Evolutionary conservation across 2,797 vertebrate genomes (phyloP).

Genomic region (Helicolenus hilgendorfi): DNA sequence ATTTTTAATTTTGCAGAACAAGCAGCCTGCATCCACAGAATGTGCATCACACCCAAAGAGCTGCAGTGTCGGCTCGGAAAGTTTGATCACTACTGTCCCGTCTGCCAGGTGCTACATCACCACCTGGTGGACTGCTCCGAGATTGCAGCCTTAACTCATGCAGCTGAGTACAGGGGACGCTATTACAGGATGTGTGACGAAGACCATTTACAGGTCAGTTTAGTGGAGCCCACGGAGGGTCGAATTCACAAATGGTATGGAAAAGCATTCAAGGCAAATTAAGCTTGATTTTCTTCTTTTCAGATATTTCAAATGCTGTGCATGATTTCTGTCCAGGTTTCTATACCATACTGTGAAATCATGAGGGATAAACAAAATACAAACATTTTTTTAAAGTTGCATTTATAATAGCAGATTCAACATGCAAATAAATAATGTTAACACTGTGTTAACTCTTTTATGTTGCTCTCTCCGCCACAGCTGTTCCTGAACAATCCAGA

Average conservation of each 20-base stretch:
- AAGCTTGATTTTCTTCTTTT: not conserved
- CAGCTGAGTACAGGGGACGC: slow-evolving; percentile 91
- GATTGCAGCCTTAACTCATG: slow-evolving; percentile 86
- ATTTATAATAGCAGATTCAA: not conserved
- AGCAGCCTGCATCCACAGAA: slow-evolving; percentile 92
- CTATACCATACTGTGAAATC: not conserved
- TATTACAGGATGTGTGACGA: slow-evolving; percentile 95
- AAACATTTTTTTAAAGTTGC: not conserved
- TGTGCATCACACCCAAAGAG: slow-evolving; percentile 94
- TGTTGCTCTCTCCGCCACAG: slow-evolving; percentile 77
- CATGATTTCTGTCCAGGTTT: no score
- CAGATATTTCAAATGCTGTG: not conserved
- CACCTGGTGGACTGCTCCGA: slow-evolving; percentile 93
- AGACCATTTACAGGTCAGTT: slow-evolving; percentile 91
- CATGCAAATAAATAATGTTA: not conserved
- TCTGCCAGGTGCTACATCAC: slow-evolving; percentile 92
- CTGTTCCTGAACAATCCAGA: slow-evolving; percentile 93
- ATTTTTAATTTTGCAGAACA: slow-evolving; percentile 85
- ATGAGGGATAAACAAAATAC: not conserved
- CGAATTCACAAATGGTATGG: not conserved
- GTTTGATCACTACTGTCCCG: slow-evolving; percentile 94
- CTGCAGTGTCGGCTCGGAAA: slow-evolving; percentile 91
- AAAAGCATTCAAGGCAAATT: not conserved
- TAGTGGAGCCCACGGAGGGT: not conserved
- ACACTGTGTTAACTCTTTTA: not conserved